Percentiles rank a stretch among this genome's conserved stretches.
These are phyloP conservation scores for Drosophila diplacantha DNA, from an alignment of 2,888 invertebrate species.

Conservation along the genomic window DNA sequence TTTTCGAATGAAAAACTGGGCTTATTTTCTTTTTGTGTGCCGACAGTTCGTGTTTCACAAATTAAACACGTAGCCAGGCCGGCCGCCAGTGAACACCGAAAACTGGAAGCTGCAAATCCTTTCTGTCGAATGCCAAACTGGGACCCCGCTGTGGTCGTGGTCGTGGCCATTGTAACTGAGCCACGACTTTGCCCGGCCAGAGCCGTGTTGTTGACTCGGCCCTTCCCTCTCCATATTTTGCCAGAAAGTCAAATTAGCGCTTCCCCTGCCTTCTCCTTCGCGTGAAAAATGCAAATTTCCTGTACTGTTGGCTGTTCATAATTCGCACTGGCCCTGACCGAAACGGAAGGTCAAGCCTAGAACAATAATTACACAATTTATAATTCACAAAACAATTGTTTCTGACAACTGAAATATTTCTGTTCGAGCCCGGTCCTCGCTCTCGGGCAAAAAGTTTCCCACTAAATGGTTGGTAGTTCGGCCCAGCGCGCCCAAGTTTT, in stretches of 20 bases:
- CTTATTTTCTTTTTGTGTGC: constrained; percentile 15
- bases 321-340: constrained; percentile 36
- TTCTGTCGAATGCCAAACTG: constrained; percentile 39
- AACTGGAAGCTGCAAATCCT: constrained; percentile 40
- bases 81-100: constrained; percentile 15
- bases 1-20: constrained; percentile 14
- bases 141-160: constrained; percentile 28
- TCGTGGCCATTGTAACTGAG: constrained; percentile 42
- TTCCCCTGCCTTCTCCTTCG: constrained; percentile 21
- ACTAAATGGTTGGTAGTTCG: constrained; percentile 27
- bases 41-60: constrained; percentile 52
- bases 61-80: constrained; percentile 51
- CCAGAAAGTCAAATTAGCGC: constrained; percentile 48
- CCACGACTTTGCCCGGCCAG: constrained; percentile 20
- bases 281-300: constrained; percentile 58
- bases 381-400: constrained; percentile 66
- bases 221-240: constrained; percentile 14
- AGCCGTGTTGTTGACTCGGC: constrained; percentile 55
- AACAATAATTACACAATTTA: constrained; percentile 65
- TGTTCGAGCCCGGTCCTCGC: constrained; percentile 35
- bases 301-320: constrained; percentile 33
- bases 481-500: constrained; percentile 44
- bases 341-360: constrained; percentile 55
- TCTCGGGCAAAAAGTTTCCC: constrained; percentile 44
- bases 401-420: constrained; percentile 59